Conservation (phyloP, 64 coral and sea anemone genomes). For the Stylophora pistillata region DNA sequence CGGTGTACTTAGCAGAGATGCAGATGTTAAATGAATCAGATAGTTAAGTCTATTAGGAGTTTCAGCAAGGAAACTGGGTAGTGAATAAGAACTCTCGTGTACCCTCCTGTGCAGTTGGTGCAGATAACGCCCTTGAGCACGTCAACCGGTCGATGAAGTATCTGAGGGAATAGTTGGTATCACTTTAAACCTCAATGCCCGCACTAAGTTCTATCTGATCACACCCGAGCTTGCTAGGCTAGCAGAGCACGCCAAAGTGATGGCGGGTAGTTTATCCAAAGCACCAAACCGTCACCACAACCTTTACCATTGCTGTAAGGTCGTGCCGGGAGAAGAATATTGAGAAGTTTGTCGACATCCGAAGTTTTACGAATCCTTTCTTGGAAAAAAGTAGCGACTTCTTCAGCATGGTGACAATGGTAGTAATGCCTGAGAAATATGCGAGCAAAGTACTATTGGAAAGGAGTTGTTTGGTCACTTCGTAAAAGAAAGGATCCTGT, state of each 20-base stretch:
- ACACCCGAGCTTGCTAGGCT: constrained; percentile 25
- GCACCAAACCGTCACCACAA: constrained; percentile 25
- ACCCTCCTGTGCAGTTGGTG: constrained; percentile 36
- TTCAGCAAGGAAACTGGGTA: constrained; percentile 23
- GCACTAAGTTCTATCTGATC: constrained; percentile 33
- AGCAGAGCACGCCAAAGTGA: constrained; percentile 32
- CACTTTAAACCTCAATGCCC: constrained; percentile 14
- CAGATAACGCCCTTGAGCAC: constrained; percentile 24
- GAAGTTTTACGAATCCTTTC: constrained; percentile 21
- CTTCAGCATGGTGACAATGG: constrained; percentile 46
- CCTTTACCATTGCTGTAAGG: constrained; percentile 12
- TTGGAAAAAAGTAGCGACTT: not conserved
- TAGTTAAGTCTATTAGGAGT: not conserved
- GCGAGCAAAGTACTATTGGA: not conserved
- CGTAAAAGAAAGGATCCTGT: not conserved
- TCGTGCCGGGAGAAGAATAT: constrained; percentile 32
- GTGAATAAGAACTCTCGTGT: constrained; percentile 15
- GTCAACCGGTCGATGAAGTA: constrained; percentile 31
- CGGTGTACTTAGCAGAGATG: constrained; percentile 46
- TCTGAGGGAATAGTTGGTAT: constrained; percentile 4
- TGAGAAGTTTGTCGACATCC: constrained; percentile 3
- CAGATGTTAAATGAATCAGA: not conserved
- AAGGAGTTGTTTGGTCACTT: not conserved
- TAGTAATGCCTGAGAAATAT: constrained; percentile 26
- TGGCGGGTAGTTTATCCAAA: constrained; percentile 41